Conservation (phyloP, 2,888 invertebrate species). For the Ochropacha duplaris region DNA sequence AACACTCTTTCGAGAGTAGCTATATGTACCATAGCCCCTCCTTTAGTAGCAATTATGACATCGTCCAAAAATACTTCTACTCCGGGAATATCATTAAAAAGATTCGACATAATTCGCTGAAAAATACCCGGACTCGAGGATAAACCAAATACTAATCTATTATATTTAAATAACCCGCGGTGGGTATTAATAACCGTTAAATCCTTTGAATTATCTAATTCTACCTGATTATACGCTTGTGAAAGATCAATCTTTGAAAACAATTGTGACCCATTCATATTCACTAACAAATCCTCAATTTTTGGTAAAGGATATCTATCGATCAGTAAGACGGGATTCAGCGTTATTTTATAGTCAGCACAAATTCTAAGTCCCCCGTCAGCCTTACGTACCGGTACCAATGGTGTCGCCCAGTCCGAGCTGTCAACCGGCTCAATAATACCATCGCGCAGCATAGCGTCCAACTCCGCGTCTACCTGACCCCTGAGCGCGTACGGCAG, state of each 20-base stretch:
- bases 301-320: no score
- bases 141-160: background rate
- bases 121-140: no score
- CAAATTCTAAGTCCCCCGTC: slow-evolving; percentile 15
- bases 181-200: background rate
- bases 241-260: background rate
- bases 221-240: background rate
- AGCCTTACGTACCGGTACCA: slow-evolving; percentile 24
- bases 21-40: background rate
- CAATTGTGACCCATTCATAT: background rate
- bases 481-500: slow-evolving; percentile 6
- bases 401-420: slow-evolving; percentile 31
- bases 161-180: background rate
- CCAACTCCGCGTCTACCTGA: slow-evolving; percentile 28
- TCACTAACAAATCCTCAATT: background rate
- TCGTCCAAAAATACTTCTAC: background rate
- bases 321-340: no score
- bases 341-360: no score
- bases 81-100: background rate
- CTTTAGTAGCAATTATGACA: no score
- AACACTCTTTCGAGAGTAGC: background rate
- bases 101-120: background rate
- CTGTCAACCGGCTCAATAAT: slow-evolving; percentile 30
- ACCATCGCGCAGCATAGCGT: slow-evolving; percentile 28
- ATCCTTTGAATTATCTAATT: background rate